A percentile compares a stretch with the other conserved stretches of the same genome.
Evolutionary conservation across 2,113 vertebrate species (phyloP).

Genomic region (Pygoscelis antarcticus): DNA sequence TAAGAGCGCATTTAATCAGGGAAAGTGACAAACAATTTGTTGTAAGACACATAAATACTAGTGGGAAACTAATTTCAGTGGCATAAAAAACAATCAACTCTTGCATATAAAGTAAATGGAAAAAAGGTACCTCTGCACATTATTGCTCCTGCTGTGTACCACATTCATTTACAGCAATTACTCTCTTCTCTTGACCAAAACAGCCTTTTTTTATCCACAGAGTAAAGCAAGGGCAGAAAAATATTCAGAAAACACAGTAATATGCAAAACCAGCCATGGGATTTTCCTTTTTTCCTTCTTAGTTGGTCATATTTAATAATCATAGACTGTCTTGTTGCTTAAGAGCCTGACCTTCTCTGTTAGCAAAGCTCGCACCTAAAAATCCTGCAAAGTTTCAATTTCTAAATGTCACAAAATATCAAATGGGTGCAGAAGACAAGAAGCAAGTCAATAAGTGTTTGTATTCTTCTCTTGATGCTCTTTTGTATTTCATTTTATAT

Average conservation of each 20-base stretch:
- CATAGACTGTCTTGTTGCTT: slow-evolving; percentile 45
- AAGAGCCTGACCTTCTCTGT: slow-evolving; percentile 46
- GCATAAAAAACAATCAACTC: slow-evolving; percentile 48
- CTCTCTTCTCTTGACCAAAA: background rate
- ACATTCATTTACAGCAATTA: slow-evolving; percentile 1
- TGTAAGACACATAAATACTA: slow-evolving; percentile 64
- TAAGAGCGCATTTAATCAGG: slow-evolving; percentile 64
- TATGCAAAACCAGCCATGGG: background rate
- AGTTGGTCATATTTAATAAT: slow-evolving; percentile 47
- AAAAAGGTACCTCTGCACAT: background rate
- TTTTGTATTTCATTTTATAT: slow-evolving; percentile 39
- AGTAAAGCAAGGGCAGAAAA: background rate
- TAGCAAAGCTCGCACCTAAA: slow-evolving; percentile 31
- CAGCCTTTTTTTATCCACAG: background rate
- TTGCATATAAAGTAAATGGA: slow-evolving; percentile 41
- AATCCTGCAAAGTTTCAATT: slow-evolving; percentile 57
- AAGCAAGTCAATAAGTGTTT: slow-evolving; percentile 66
- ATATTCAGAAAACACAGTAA: background rate
- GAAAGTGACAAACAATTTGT: slow-evolving; percentile 68
- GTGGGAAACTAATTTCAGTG: slow-evolving; percentile 56
- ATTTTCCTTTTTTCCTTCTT: background rate
- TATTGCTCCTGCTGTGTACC: background rate
- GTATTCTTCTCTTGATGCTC: slow-evolving; percentile 43
- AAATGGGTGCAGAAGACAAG: slow-evolving; percentile 53
- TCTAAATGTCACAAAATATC: slow-evolving; percentile 75